Evolutionary conservation across 1,140 invertebrate genomes (phyloP).

Genomic region (Pseudoatta argentina): DNA sequence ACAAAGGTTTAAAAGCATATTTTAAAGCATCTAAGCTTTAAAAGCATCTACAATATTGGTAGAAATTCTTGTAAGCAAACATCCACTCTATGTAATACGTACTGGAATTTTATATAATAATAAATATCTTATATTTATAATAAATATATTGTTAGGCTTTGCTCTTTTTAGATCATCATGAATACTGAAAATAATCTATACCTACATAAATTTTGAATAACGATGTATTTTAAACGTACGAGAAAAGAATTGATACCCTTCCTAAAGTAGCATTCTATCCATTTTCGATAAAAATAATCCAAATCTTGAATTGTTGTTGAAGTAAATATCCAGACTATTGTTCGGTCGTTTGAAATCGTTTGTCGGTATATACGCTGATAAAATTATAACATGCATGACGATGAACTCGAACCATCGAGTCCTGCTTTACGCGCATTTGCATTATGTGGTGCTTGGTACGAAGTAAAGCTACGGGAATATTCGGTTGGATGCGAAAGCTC

Average conservation of each 20-base stretch:
- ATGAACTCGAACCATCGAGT: constrained; percentile 44
- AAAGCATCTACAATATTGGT: not conserved
- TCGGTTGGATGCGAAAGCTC: constrained; percentile 25
- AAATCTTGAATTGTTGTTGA: not conserved
- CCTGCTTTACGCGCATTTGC: constrained; percentile 41
- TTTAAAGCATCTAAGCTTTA: not conserved
- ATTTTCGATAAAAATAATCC: not conserved
- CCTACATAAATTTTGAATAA: not conserved
- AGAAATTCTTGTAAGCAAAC: not conserved
- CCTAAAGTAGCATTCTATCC: not conserved
- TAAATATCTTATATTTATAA: not conserved
- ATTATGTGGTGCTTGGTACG: constrained; percentile 27
- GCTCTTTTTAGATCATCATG: not conserved
- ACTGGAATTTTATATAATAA: constrained; percentile 7
- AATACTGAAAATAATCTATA: not conserved
- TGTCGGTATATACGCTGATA: not conserved
- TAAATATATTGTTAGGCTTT: not conserved
- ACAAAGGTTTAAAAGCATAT: constrained; percentile 7
- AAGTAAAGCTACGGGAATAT: constrained; percentile 52
- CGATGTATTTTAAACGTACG: not conserved
- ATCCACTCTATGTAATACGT: not conserved
- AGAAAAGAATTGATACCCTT: not conserved
- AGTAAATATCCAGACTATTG: not conserved
- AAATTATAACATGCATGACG: constrained; percentile 49
- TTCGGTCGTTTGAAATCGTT: constrained; percentile 20